Base-by-base conservation (phyloP, 1,140 invertebrate genomes). In the Cherax destructor region DNA sequence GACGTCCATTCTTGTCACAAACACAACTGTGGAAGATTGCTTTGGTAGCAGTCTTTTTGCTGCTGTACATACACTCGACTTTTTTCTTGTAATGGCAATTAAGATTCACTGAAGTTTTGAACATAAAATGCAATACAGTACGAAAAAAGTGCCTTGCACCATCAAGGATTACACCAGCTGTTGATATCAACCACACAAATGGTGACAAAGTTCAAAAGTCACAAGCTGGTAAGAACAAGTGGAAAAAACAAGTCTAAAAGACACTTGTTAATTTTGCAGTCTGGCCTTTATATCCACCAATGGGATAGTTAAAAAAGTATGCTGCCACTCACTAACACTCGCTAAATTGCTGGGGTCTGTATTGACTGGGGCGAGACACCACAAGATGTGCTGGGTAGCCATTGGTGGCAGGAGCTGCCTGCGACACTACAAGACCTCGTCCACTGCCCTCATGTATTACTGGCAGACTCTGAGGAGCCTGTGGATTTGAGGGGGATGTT, bases 401-500 rank as follows among this genome's bases (percentile, higher is more conserved):
- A 56, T 93, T 93, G 56, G 91, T 86, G 41, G 87, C 74, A n/a
- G 86, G 80, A 47, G 83, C 74, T 30, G 83, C 72, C 59, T 87
- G 85, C 4, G 88, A 79, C 11, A 86, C 89, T 41, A 89, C 65
- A 72, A 92, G 47, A 56, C 83, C 80, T 24, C 84, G 81, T 30
- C 81, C 90, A 78, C 61, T 81, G 56, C 88, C 84, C 84, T 91
- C 92, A 47, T 89, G 86, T n/a, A 91, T 93, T 21, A 90, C 91
- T 47, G 93, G 89, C 76, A 91, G 88, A 83, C 78, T 76, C 80
- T 93, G 91, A 47, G 93, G 79, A 59, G 86, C 87, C 78, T 94
- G 93, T 95, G 94, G 94, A 95, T 83, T 94, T 95, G 83, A 95
- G 95, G 74, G 95, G 94, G 97, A 97, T 94, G 97, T 97, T 77